Conservation (phyloP, 2,113 vertebrate genomes). For the Phylloscopus trochilus region DNA sequence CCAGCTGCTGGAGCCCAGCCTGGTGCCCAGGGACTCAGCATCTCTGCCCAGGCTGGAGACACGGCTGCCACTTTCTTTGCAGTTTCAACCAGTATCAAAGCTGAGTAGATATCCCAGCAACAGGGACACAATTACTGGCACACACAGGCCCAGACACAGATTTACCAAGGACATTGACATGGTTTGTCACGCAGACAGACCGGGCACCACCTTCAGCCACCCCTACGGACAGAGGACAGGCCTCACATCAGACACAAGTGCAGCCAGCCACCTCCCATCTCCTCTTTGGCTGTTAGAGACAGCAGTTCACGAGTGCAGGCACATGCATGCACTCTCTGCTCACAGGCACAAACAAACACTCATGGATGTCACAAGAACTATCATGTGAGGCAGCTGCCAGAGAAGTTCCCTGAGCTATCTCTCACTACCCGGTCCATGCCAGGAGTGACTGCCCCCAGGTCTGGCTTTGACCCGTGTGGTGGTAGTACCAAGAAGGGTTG, state of each 20-base stretch:
- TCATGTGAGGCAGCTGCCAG: no score
- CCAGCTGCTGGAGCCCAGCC: neutral
- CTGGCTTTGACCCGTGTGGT: no score
- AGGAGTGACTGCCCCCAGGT: no score
- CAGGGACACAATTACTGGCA: fast-evolving
- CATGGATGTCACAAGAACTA: fast-evolving
- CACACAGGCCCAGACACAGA: no score
- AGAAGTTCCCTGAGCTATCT: no score
- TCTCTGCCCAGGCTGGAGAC: neutral
- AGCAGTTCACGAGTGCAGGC: neutral
- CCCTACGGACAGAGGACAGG: fast-evolving
- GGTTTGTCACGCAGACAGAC: fast-evolving
- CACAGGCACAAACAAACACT: neutral
- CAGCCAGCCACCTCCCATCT: neutral
- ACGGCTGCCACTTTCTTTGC: neutral
- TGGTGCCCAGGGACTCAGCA: fast-evolving
- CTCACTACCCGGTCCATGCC: no score
- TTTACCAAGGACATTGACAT: no score
- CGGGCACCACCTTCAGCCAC: fast-evolving
- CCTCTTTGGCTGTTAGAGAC: neutral
- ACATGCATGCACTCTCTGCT: fast-evolving
- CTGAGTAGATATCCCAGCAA: no score
- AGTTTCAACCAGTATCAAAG: neutral
- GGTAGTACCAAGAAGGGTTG: no score
- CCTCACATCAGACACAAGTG: neutral